These are phyloP conservation scores for Vulpes vulpes DNA, from an alignment of 2,113 vertebrate genomes.

Conservation along the genomic window DNA sequence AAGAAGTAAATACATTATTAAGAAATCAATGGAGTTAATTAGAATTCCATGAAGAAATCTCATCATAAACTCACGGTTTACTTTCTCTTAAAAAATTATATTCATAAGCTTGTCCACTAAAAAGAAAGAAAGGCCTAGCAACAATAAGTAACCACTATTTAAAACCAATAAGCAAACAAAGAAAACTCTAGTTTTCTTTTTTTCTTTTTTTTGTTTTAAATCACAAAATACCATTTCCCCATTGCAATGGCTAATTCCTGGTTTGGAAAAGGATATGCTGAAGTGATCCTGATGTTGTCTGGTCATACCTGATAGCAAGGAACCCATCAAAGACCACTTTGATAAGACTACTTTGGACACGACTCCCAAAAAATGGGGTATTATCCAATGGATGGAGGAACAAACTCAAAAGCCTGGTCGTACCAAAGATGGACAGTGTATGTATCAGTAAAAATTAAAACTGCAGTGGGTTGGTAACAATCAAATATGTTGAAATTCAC, in stretches of 20 bases:
- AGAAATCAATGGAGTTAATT: conserved; percentile 18
- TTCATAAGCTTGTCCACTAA: neutral
- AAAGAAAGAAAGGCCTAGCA: neutral
- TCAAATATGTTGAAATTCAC: neutral
- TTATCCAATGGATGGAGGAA: neutral
- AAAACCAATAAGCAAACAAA: neutral
- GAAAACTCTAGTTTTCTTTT: neutral
- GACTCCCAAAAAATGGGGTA: neutral
- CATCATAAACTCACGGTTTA: neutral
- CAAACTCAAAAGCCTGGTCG: neutral
- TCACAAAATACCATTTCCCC: neutral
- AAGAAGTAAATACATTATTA: neutral
- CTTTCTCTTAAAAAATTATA: conserved; percentile 5
- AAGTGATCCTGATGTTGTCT: neutral
- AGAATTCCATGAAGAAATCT: neutral
- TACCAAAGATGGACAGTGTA: neutral
- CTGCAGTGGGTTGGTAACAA: neutral
- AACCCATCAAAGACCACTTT: neutral
- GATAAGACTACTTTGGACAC: neutral
- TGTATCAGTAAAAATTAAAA: neutral
- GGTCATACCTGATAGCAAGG: neutral
- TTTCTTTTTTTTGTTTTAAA: neutral
- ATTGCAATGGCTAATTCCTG: neutral
- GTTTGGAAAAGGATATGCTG: neutral
- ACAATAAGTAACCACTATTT: neutral